A percentile compares a stretch with the other conserved stretches of the same genome.
phyloP scores from a whole-genome alignment of 2,888 invertebrate genomes.

The Synanthedon vespiformis region DNA sequence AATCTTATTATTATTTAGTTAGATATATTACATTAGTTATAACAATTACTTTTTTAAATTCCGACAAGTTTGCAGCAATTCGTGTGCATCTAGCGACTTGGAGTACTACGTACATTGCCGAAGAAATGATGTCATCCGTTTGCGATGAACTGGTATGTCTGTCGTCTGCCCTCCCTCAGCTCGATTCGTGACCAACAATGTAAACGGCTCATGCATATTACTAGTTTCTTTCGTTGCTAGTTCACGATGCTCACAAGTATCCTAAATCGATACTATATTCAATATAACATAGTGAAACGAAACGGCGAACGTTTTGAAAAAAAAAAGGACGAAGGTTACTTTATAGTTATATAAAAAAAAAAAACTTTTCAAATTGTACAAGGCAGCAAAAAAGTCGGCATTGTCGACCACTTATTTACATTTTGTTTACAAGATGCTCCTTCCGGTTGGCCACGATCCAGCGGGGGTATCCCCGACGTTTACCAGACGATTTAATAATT shows the following conservation, averaged over 20 bases:
- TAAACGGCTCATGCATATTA: constrained; percentile 37
- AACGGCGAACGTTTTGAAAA: neutral
- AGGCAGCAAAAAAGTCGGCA: neutral
- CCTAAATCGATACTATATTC: constrained; percentile 20
- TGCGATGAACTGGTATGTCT: constrained; percentile 46
- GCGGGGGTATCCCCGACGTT: constrained; percentile 59
- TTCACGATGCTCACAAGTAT: constrained; percentile 27
- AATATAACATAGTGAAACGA: constrained; percentile 25
- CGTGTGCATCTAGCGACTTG: constrained; percentile 17
- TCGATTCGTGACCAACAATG: constrained; percentile 39
- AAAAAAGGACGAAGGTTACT: neutral
- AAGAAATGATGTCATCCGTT: constrained; percentile 50
- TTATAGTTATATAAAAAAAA: neutral
- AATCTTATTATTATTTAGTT: too few species aligned
- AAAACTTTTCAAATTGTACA: neutral
- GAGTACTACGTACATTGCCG: constrained; percentile 18
- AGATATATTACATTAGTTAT: too few species aligned
- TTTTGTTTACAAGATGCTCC: constrained; percentile 54
- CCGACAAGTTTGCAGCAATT: neutral
- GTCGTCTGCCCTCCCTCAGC: constrained; percentile 24
- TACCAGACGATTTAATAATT: constrained; percentile 64
- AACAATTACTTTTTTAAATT: too few species aligned
- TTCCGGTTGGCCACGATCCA: constrained; percentile 63
- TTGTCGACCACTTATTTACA: constrained; percentile 11
- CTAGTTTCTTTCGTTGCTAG: constrained; percentile 18